A percentile compares a stretch with the other conserved stretches of the same genome.
Conservation (phyloP, 2,888 invertebrate genomes). For the Pasiphila rectangulata region DNA sequence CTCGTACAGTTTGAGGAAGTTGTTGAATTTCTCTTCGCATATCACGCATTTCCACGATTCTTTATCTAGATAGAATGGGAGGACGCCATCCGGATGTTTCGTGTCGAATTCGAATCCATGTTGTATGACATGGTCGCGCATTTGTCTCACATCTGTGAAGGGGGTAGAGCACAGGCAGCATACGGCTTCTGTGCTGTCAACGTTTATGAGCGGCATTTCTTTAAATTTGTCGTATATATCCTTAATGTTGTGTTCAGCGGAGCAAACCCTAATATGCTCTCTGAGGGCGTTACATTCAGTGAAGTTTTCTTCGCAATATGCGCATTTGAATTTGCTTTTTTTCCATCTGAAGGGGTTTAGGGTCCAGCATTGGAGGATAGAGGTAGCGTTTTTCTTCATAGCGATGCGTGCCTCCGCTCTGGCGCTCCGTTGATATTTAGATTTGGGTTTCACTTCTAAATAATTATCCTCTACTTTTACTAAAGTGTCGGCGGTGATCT, state of each 20-base stretch:
- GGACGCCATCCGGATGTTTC: constrained; percentile 62
- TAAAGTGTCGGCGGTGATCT: constrained; percentile 45
- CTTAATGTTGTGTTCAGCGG: constrained; percentile 49
- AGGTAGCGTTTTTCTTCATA: constrained; percentile 67
- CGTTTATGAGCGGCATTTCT: constrained; percentile 69
- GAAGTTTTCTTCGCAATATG: constrained; percentile 66
- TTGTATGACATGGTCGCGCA: constrained; percentile 57
- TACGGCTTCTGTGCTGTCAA: constrained; percentile 57
- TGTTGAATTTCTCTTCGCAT: constrained; percentile 62
- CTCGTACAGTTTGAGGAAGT: constrained; percentile 68
- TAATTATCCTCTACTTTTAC: constrained; percentile 38
- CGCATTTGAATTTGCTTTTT: constrained; percentile 65
- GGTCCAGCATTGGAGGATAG: constrained; percentile 65
- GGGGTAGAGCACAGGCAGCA: constrained; percentile 57
- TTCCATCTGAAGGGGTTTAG: constrained; percentile 69
- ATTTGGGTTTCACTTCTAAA: constrained; percentile 36
- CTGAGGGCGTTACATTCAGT: constrained; percentile 57
- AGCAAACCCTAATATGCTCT: constrained; percentile 56
- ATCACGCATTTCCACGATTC: constrained; percentile 66
- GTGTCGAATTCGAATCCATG: constrained; percentile 58
- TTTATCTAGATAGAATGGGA: constrained; percentile 64
- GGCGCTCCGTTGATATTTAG: constrained; percentile 60
- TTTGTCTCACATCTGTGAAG: constrained; percentile 45
- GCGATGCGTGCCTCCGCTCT: constrained; percentile 60
- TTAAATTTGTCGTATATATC: constrained; percentile 72